These are phyloP conservation scores for Peromyscus nudipes DNA, from an alignment of 2,797 vertebrate genomes.

Conservation along the genomic window DNA sequence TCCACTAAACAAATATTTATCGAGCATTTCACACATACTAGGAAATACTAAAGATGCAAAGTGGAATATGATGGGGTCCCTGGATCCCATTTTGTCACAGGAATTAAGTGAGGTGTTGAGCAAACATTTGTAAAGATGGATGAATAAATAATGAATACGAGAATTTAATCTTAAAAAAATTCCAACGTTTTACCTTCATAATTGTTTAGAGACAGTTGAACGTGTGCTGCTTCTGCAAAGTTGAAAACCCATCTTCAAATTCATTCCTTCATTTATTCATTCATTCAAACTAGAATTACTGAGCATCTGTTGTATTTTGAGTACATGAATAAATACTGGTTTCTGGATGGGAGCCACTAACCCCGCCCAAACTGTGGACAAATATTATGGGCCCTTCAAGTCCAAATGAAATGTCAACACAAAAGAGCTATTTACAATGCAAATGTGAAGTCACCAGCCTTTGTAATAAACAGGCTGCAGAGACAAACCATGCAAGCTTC, in stretches of 20 bases:
- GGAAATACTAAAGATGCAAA: neutral
- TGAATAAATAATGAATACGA: constrained; percentile 36
- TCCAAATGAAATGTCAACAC: constrained; percentile 67
- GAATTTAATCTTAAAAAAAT: constrained; percentile 20
- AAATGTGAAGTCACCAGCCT: constrained; percentile 56
- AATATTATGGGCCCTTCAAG: constrained; percentile 67
- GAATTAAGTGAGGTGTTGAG: constrained; percentile 28
- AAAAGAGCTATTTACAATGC: constrained; percentile 67
- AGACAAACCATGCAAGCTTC: neutral
- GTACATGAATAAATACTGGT: constrained; percentile 26
- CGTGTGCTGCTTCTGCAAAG: neutral
- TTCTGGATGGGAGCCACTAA: constrained; percentile 45
- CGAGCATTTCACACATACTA: neutral
- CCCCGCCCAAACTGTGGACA: constrained; percentile 51
- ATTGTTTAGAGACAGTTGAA: constrained; percentile 42
- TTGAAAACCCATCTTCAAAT: constrained; percentile 35
- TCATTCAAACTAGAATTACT: constrained; percentile 18
- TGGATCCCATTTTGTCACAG: neutral
- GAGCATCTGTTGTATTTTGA: constrained; percentile 32
- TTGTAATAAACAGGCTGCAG: constrained; percentile 42
- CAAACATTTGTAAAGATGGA: constrained; percentile 53
- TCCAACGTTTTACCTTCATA: constrained; percentile 23
- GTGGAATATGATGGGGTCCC: neutral
- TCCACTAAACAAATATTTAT: constrained; percentile 15
- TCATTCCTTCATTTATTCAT: constrained; percentile 55